phyloP scores from a whole-genome alignment of 2,888 invertebrate genomes.

The Micoletzkya japonica region DNA sequence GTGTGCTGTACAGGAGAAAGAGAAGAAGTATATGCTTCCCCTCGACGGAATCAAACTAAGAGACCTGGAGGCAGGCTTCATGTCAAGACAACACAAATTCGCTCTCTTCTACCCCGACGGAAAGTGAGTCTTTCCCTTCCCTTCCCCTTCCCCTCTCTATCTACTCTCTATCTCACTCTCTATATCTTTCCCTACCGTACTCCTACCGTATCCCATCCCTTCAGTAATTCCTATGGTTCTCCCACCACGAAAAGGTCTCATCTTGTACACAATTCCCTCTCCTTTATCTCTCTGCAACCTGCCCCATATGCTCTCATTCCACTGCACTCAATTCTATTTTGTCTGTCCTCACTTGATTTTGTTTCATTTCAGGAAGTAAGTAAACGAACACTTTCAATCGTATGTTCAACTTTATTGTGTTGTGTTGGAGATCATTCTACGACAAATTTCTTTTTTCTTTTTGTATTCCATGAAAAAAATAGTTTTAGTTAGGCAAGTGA shows the following conservation, averaged over 20 bases:
- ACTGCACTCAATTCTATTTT: too few species aligned
- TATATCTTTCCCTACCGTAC: not conserved
- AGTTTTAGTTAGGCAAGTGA: too few species aligned
- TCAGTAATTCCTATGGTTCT: not conserved
- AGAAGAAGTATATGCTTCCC: conserved; percentile 98
- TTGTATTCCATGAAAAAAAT: too few species aligned
- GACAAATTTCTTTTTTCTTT: too few species aligned
- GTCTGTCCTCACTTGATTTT: too few species aligned
- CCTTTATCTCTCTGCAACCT: too few species aligned
- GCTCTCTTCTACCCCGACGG: conserved; percentile 97
- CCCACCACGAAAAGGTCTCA: not conserved
- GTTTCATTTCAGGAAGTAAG: too few species aligned
- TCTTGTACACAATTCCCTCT: too few species aligned
- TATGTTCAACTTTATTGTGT: too few species aligned
- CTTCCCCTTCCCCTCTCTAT: conserved; percentile 11
- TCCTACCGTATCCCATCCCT: not conserved
- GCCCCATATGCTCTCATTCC: too few species aligned
- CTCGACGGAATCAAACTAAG: conserved; percentile 93
- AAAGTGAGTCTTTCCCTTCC: conserved; percentile 74
- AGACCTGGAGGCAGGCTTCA: conserved; percentile 95
- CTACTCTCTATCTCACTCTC: not conserved
- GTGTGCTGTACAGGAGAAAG: conserved; percentile 79
- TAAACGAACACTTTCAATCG: too few species aligned
- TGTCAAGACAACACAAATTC: conserved; percentile 91
- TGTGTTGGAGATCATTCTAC: too few species aligned